Percentiles rank a stretch among this genome's conserved stretches.
Evolutionary conservation across 2,797 vertebrate genomes (phyloP).

Genomic region (Hydrocynus forskahlii): DNA sequence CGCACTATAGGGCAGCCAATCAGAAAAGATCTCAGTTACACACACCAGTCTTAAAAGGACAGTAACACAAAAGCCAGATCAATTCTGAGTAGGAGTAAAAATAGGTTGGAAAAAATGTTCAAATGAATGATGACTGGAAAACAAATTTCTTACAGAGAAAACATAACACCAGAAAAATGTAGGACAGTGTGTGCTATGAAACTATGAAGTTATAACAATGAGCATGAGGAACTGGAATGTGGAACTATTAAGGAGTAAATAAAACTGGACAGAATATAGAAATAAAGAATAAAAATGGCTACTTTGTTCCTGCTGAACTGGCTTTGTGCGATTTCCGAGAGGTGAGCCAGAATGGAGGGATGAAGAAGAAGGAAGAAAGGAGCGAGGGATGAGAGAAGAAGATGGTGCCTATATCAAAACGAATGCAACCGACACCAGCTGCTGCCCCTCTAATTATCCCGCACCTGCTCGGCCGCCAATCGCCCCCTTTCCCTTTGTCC

Average conservation of each 20-base stretch:
- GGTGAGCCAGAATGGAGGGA: constrained; percentile 21
- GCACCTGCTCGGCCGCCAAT: constrained; percentile 73
- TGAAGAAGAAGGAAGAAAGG: constrained; percentile 27
- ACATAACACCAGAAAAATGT: too few species aligned
- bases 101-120: too few species aligned
- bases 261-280: background rate
- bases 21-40: background rate
- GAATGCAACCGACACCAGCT: constrained; percentile 73
- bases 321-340: constrained; percentile 10
- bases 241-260: background rate
- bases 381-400: constrained; percentile 26
- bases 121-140: too few species aligned
- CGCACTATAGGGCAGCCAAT: too few species aligned
- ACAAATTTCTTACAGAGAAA: too few species aligned
- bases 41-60: too few species aligned
- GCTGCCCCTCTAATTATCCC: constrained; percentile 69
- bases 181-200: too few species aligned
- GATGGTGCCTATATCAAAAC: constrained; percentile 39
- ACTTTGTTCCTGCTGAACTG: constrained; percentile 13
- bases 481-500: constrained; percentile 55
- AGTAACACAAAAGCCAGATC: too few species aligned
- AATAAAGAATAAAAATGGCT: background rate
- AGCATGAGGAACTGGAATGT: background rate
- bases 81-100: too few species aligned
- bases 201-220: background rate